These are phyloP conservation scores for Mirza zaza DNA, from an alignment of 2,113 vertebrate genomes.

Conservation along the genomic window DNA sequence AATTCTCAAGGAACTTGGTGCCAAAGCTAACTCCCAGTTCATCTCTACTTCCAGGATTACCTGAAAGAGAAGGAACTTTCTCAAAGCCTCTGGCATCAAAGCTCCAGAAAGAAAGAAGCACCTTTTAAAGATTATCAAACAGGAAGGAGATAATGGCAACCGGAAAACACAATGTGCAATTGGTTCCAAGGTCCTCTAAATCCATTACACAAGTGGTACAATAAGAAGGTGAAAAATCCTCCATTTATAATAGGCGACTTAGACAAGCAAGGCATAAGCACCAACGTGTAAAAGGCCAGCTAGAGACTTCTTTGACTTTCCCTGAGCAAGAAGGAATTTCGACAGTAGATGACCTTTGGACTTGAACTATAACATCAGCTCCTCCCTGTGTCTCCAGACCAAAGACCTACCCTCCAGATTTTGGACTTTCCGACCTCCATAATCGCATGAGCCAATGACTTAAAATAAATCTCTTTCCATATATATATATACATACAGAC, in stretches of 20 bases:
- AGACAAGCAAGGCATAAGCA: not conserved
- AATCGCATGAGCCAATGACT: too few relatives aligned
- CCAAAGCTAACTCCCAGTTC: accelerated
- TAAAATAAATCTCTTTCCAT: too few relatives aligned
- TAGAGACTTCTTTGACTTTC: too few relatives aligned
- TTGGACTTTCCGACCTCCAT: too few relatives aligned
- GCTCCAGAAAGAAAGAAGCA: not conserved
- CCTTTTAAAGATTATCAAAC: not conserved
- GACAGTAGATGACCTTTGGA: too few relatives aligned
- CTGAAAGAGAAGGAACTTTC: not conserved
- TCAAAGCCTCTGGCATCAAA: not conserved
- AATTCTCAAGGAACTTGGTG: not conserved
- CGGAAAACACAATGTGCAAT: not conserved
- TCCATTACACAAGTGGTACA: not conserved
- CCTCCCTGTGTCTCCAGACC: too few relatives aligned
- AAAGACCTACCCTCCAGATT: too few relatives aligned
- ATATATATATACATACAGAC: too few relatives aligned
- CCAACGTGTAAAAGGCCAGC: too few relatives aligned
- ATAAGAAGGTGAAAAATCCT: not conserved
- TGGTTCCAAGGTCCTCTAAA: not conserved
- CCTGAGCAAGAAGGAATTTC: too few relatives aligned
- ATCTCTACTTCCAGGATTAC: not conserved
- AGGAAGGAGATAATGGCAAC: not conserved
- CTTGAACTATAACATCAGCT: too few relatives aligned
- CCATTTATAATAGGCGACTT: not conserved